Evolutionary conservation across 2,113 vertebrate species (phyloP), one percentile per base, ranked within the genome.

Genomic region (Formicarius rufipectus): DNA sequence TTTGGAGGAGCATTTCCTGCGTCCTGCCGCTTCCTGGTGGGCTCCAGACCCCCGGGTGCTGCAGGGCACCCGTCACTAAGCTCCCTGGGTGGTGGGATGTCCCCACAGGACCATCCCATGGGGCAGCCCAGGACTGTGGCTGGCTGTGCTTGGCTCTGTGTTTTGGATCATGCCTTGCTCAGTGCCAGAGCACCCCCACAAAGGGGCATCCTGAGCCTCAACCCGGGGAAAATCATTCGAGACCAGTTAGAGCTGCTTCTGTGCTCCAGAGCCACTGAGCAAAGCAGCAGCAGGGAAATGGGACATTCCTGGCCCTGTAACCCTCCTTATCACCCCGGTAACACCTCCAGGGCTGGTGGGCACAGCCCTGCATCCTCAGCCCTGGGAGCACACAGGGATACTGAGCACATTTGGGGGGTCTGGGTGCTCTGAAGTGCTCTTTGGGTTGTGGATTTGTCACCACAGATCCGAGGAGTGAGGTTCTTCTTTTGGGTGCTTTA

Each of bases 41-140:
- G 52, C 31, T 89, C 63, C 12, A 47, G 50, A 73, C 18, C 63
- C 52, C 1, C 1, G 1, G 20, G n/a, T 85, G 66, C 45, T 53
- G 37, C 0, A 0, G 30, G 45, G 9, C 39, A 47, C 30, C 58
- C 44, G 6, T 55, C 0, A 0, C 47, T 68, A 3, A 24, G 49
- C 53, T 73, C 44, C 5, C 14, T 71, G 55, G 2, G 56, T 44
- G 42, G 9, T 67, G 75, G 55, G 27, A 24, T 59, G 33, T 79
- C 62, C 28, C 6, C 66, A 9, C 25, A 27, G 39, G 30, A 60
- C 23, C 8, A 1, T 35, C 6, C 58, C 33, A 31, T 3, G 3
- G 55, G 49, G 11, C 53, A 89, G 35, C 22, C 10, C 11, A 18
- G 47, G 58, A 19, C 66, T 22, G 5, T 33, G 30, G 5, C 35